phyloP scores from a whole-genome alignment of 2,888 invertebrate species.

The Helicoverpa assulta region DNA sequence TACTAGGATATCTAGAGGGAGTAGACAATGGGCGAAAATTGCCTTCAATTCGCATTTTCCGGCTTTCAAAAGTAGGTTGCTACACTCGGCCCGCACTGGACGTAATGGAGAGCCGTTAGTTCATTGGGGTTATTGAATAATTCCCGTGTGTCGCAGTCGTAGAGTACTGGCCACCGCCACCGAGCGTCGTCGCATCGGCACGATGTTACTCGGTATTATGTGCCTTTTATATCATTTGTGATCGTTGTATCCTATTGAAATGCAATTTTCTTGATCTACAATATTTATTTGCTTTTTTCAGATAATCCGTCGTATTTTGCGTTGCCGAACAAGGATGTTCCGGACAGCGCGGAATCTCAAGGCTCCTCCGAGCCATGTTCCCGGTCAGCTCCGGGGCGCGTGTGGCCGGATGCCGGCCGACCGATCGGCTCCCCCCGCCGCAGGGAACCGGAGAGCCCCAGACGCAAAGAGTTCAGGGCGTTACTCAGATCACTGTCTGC shows the following conservation, averaged over 20 bases:
- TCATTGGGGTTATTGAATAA: conserved; percentile 89
- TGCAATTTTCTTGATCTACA: conserved; percentile 20
- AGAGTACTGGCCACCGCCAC: conserved; percentile 65
- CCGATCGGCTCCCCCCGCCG: conserved; percentile 81
- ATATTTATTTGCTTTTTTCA: conserved; percentile 81
- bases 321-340: conserved; percentile 89
- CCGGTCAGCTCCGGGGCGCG: conserved; percentile 92
- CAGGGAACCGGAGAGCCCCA: conserved; percentile 84
- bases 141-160: conserved; percentile 79
- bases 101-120: conserved; percentile 87
- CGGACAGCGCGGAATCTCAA: conserved; percentile 75
- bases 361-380: conserved; percentile 90
- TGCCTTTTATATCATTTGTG: conserved; percentile 44
- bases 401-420: conserved; percentile 86
- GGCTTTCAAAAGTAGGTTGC: conserved; percentile 88
- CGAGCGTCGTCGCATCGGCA: conserved; percentile 65
- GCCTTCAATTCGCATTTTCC: conserved; percentile 89
- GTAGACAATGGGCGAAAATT: conserved; percentile 84
- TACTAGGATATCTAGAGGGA: conserved; percentile 67
- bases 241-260: conserved; percentile 6
- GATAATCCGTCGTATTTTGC: conserved; percentile 95
- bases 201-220: conserved; percentile 73
- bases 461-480: conserved; percentile 90
- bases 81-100: conserved; percentile 80
- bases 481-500: conserved; percentile 92